A percentile compares a stretch with the other conserved stretches of the same genome.
Conservation (phyloP, 1,140 invertebrate species). For the Drosophila kohkoa region DNA sequence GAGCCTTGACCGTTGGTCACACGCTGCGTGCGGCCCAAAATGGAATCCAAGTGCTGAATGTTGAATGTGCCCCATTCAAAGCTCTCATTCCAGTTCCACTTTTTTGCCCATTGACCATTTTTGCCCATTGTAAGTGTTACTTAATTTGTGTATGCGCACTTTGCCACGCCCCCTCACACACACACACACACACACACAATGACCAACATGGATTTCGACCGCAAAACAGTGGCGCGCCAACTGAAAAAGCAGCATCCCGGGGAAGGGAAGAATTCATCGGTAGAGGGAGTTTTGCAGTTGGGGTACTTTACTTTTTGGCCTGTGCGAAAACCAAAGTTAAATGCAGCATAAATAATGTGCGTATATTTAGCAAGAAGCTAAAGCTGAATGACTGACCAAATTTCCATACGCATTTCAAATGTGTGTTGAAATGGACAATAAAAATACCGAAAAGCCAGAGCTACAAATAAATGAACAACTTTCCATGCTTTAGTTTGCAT, state of each 20-base stretch:
- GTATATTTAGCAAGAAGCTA: constrained; percentile 43
- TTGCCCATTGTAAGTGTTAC: constrained; percentile 76
- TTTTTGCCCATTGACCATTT: background rate
- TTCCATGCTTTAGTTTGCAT: background rate
- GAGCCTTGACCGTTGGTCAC: constrained; percentile 44
- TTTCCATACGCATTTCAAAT: background rate
- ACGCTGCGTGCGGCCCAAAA: constrained; percentile 70
- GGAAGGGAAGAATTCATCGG: background rate
- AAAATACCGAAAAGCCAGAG: constrained; percentile 2
- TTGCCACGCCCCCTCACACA: constrained; percentile 23
- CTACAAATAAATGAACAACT: background rate
- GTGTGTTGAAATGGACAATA: constrained; percentile 6
- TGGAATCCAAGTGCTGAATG: constrained; percentile 72
- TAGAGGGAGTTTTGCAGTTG: background rate
- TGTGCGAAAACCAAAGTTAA: constrained; percentile 75
- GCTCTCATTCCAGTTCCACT: background rate
- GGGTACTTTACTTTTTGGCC: constrained; percentile 34
- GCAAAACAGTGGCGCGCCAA: constrained; percentile 65
- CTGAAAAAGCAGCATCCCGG: background rate
- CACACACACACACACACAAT: constrained; percentile 3
- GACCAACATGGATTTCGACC: constrained; percentile 61
- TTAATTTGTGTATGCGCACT: constrained; percentile 69
- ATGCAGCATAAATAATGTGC: constrained; percentile 81
- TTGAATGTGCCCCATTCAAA: constrained; percentile 48
- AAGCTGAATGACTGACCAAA: background rate